Base-by-base conservation (phyloP, 1,140 invertebrate species). In the Drosophila equinoxialis region DNA sequence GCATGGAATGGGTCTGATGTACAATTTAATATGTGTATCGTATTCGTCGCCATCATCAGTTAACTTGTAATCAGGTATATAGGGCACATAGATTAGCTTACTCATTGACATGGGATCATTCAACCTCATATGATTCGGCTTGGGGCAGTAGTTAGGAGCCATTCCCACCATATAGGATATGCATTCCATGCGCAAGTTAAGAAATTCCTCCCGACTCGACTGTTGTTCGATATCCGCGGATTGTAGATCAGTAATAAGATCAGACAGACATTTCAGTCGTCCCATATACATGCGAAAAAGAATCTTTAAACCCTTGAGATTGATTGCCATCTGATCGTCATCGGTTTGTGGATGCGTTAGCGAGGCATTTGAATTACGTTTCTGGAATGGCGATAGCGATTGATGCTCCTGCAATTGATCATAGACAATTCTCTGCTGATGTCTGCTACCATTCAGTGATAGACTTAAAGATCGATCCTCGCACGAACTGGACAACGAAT, bases 281-380 rank as follows among this genome's bases (percentile, higher is more conserved):
- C 91, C 91, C 82, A 92, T 84, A 65, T 92, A 92, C 91, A 92
- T 92, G 48, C 91, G 91, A 61, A 92, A 92, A 1, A 92, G 81
- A 35, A 92, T 92, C 74, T 92, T 92, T 0, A 92, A 75, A 1
- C 91, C 91, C 67, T 92, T 91, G 0, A 89, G 68, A 77, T 92
- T 91, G 0, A 67, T 90, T 17, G 75, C 81, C n/a, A 68, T 73
- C 55, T 68, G 6, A 61, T 90, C 84, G 30, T 79, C 81, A 8
- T 85, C 81, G 0, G 68, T 68, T 48, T 82, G 85, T 1, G 72
- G 78, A 30, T 85, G 90, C 3, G 83, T 86, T 1, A 79, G 74
- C 51, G 90, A 90, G 17, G 75, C 63, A 63, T 87, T 90, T 6
- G 87, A 90, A 37, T 69, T 90, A 0, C 84, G 84, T 41, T 91